Conservation (phyloP, 2,888 invertebrate genomes). For the Azorinus chamasolen region DNA sequence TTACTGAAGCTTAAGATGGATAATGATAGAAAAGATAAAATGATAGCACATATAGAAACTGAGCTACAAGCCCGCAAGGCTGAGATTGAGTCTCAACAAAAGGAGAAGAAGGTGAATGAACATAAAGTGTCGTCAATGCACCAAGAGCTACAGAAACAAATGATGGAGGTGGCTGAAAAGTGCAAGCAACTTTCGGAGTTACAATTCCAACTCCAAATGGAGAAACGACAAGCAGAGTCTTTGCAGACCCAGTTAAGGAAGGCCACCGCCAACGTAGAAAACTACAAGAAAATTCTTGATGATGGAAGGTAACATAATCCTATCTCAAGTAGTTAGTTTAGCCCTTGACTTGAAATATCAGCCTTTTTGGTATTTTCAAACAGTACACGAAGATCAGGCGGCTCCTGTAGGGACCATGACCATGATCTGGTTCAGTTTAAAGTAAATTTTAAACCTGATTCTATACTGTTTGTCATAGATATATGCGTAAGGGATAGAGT, state of each 20-base stretch:
- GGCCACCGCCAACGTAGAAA: constrained; percentile 46
- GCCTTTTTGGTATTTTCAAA: no score
- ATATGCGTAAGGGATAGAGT: no score
- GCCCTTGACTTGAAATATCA: no score
- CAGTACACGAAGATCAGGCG: no score
- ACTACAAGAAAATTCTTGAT: constrained; percentile 48
- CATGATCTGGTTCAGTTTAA: no score
- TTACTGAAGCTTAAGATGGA: constrained; percentile 60
- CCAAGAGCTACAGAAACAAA: constrained; percentile 51
- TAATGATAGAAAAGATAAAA: constrained; percentile 49
- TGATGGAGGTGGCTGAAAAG: constrained; percentile 52
- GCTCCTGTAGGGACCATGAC: no score
- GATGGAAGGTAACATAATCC: constrained; percentile 29
- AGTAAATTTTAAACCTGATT: no score
- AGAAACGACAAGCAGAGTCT: constrained; percentile 52
- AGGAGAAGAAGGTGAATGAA: constrained; percentile 44
- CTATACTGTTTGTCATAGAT: no score
- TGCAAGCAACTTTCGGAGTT: constrained; percentile 57
- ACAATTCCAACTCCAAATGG: constrained; percentile 58
- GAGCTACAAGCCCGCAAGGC: constrained; percentile 26
- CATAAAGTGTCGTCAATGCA: constrained; percentile 37
- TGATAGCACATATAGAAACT: constrained; percentile 25
- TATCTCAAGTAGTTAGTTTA: no score
- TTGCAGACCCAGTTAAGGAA: constrained; percentile 48
- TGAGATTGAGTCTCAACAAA: constrained; percentile 36